These are phyloP conservation scores for Pollenia angustigena DNA, from an alignment of 2,888 invertebrate genomes.

Conservation along the genomic window DNA sequence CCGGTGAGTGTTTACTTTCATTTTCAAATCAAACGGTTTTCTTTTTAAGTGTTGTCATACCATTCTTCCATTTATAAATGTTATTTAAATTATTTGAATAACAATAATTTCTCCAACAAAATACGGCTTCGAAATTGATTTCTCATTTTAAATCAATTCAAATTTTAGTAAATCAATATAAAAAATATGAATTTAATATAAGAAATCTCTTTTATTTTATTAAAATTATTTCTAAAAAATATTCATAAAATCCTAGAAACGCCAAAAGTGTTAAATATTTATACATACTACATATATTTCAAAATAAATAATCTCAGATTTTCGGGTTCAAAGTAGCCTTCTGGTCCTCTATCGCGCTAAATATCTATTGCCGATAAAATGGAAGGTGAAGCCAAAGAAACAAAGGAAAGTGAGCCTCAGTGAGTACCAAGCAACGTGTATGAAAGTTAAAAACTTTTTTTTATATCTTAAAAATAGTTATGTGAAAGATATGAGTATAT, in stretches of 20 bases:
- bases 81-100: no score
- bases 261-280: slow-evolving; percentile 9
- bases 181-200: no score
- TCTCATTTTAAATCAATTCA: not conserved
- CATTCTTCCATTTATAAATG: no score
- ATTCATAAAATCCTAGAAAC: slow-evolving; percentile 21
- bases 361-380: slow-evolving; percentile 48
- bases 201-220: not conserved
- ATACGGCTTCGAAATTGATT: not conserved
- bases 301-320: slow-evolving; percentile 38
- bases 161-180: not conserved
- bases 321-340: slow-evolving; percentile 58
- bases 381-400: slow-evolving; percentile 65
- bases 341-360: slow-evolving; percentile 29
- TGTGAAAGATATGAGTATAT: slow-evolving; percentile 11
- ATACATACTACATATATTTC: not conserved
- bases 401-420: slow-evolving; percentile 65
- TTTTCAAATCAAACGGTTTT: no score
- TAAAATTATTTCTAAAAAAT: not conserved
- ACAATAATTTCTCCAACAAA: no score
- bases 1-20: no score
- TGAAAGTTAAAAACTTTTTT: not conserved
- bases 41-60: no score
- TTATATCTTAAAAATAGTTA: not conserved
- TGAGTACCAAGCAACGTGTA: slow-evolving; percentile 50